Conservation (phyloP, 2,888 invertebrate genomes). For the Stenodema calcarata region DNA sequence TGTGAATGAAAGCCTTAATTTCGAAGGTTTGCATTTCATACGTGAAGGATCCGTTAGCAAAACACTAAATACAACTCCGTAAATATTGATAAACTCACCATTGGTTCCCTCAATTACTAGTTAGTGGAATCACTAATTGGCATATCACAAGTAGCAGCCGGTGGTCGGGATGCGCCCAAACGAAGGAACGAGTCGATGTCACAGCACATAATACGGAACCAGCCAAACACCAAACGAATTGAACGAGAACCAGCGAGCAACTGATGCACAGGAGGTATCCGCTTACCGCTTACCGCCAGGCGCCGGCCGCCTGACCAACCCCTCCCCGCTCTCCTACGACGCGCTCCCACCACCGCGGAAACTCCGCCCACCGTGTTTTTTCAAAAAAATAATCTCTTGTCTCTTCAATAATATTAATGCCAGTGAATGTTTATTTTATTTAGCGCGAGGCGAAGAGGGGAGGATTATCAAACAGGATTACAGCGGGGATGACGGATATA, state of each 20-base stretch:
- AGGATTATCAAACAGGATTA: background rate
- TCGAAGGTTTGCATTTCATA: too few species aligned
- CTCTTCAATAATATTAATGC: background rate
- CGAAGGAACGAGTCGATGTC: background rate
- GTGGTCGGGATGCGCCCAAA: background rate
- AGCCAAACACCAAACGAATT: background rate
- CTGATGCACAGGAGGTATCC: background rate
- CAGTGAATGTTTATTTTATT: background rate
- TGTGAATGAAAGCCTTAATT: too few species aligned
- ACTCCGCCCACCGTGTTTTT: background rate
- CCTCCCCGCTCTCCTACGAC: background rate
- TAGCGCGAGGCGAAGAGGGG: background rate
- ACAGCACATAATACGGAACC: background rate
- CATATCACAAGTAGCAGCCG: background rate
- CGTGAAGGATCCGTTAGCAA: too few species aligned
- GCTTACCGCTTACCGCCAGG: too few species aligned
- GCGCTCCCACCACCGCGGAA: background rate
- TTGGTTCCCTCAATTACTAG: background rate
- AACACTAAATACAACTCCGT: too few species aligned
- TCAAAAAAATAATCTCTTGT: too few species aligned
- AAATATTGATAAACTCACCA: background rate
- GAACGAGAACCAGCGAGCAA: background rate
- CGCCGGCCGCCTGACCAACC: background rate
- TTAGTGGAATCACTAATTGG: background rate
- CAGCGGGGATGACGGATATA: background rate